Conservation (phyloP, 2,888 invertebrate species). For the Melipona bicolor region DNA sequence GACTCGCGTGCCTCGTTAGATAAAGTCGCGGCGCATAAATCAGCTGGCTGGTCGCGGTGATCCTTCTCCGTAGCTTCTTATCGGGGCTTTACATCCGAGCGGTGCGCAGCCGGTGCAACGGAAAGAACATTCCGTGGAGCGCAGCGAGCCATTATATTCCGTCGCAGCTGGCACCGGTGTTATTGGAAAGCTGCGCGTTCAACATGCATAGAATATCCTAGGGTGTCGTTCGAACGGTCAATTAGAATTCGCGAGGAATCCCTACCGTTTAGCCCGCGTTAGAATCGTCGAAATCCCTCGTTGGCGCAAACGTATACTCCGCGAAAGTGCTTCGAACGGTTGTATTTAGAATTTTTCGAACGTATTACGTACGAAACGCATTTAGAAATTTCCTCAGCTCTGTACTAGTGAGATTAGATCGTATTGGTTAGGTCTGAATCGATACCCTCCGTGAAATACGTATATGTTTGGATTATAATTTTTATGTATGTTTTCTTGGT, state of each 20-base stretch:
- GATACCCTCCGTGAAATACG: not conserved
- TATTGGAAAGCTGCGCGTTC: constrained; percentile 63
- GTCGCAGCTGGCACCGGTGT: constrained; percentile 41
- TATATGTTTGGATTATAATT: not conserved
- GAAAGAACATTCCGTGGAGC: constrained; percentile 44
- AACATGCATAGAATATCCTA: constrained; percentile 58
- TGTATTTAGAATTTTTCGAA: not conserved
- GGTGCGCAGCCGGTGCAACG: not conserved
- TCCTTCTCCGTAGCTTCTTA: constrained; percentile 42
- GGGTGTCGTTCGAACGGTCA: constrained; percentile 57
- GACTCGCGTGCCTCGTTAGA: constrained; percentile 38
- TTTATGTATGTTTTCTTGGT: not conserved
- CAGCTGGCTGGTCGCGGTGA: not conserved
- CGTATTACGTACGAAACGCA: not conserved
- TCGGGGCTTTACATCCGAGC: constrained; percentile 28
- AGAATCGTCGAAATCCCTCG: constrained; percentile 20
- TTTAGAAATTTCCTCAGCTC: not conserved
- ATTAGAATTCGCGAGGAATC: constrained; percentile 62
- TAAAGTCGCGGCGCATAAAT: constrained; percentile 41
- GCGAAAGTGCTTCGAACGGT: not conserved
- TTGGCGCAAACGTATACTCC: not conserved
- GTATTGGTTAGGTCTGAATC: not conserved
- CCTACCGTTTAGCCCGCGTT: constrained; percentile 29
- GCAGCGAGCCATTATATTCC: constrained; percentile 33
- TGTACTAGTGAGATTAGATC: not conserved